A percentile compares a stretch with the other conserved stretches of the same genome.
These are phyloP conservation scores for Sarcophaga rosellei DNA, from an alignment of 2,888 invertebrate genomes.

Conservation along the genomic window DNA sequence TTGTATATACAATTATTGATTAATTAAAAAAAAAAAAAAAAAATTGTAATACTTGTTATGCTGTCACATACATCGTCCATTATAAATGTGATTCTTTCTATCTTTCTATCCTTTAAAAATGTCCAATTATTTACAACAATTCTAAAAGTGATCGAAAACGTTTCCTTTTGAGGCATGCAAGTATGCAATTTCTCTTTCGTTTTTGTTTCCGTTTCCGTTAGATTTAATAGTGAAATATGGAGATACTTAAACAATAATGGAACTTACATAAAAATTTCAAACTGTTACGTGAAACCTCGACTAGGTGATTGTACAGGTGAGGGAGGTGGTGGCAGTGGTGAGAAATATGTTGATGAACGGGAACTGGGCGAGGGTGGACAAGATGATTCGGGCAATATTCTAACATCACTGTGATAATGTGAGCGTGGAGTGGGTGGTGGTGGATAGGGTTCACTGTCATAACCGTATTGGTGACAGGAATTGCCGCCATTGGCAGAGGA, in stretches of 20 bases:
- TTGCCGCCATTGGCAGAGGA: constrained; percentile 79
- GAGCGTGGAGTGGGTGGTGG: constrained; percentile 90
- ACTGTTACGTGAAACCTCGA: constrained; percentile 82
- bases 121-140: not conserved
- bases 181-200: constrained; percentile 20
- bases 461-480: constrained; percentile 83
- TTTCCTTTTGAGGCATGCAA: constrained; percentile 1
- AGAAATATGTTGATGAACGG: constrained; percentile 89
- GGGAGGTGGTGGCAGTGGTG: constrained; percentile 92
- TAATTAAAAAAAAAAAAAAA: too few relatives aligned
- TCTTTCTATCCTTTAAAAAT: too few relatives aligned
- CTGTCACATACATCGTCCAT: too few relatives aligned
- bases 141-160: too few relatives aligned
- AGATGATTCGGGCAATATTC: constrained; percentile 84
- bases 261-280: constrained; percentile 79
- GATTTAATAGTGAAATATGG: not conserved
- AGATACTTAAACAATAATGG: constrained; percentile 24
- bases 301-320: constrained; percentile 87
- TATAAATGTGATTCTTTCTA: too few relatives aligned
- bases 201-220: not conserved
- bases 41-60: too few relatives aligned
- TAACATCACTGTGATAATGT: constrained; percentile 87
- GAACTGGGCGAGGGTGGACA: constrained; percentile 87
- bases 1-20: too few relatives aligned
- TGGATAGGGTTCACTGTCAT: constrained; percentile 87